phyloP scores from a whole-genome alignment of 2,888 invertebrate species.

The Amphipoea lucens region DNA sequence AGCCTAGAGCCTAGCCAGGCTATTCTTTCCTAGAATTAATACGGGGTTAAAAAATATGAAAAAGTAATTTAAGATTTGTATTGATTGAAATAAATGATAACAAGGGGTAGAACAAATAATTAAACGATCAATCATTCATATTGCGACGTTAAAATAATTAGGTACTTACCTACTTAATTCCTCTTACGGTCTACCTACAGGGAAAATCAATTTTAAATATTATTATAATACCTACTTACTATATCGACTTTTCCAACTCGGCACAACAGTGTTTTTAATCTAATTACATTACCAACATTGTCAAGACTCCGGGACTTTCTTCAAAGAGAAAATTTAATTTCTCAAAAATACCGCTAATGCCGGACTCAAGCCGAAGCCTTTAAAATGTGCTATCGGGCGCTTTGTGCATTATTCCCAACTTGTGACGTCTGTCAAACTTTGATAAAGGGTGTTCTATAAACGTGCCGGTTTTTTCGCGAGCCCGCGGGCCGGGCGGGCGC shows the following conservation, averaged over 20 bases:
- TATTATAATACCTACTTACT: not conserved
- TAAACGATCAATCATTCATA: not conserved
- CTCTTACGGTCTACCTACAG: not conserved
- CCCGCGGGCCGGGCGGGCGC: not conserved
- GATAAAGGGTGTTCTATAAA: slow-evolving; percentile 65
- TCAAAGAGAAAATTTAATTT: slow-evolving; percentile 47
- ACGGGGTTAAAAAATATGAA: not conserved
- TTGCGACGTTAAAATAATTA: not conserved
- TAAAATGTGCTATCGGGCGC: slow-evolving; percentile 11
- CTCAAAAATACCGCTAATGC: slow-evolving; percentile 38
- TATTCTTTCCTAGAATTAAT: not conserved
- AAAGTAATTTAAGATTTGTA: not conserved
- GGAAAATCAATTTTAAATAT: not conserved
- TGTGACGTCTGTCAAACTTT: slow-evolving; percentile 67
- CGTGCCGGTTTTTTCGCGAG: slow-evolving; percentile 44
- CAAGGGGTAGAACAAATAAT: not conserved
- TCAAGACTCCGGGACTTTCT: slow-evolving; percentile 25
- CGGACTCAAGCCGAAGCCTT: slow-evolving; percentile 10
- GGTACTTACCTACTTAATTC: not conserved
- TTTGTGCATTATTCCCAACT: slow-evolving; percentile 44
- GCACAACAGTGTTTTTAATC: slow-evolving; percentile 35
- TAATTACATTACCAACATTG: slow-evolving; percentile 22
- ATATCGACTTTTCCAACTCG: slow-evolving; percentile 6
- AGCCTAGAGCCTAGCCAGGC: not conserved
- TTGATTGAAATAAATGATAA: not conserved